Conservation (phyloP, 2,888 invertebrate genomes). For the Diaphora mendica region DNA sequence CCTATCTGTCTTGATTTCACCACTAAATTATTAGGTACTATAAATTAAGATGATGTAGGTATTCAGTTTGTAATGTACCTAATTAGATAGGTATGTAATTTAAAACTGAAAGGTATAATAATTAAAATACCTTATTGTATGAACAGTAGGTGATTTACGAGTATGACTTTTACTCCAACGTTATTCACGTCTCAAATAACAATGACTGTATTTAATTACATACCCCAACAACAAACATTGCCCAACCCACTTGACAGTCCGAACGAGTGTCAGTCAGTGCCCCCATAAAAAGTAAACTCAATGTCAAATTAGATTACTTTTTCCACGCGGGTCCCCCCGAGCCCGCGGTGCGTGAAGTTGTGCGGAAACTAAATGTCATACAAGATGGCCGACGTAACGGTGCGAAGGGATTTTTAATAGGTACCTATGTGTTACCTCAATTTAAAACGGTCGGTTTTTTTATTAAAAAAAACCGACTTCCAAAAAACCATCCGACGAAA, state of each 20-base stretch:
- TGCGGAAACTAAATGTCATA: slow-evolving; percentile 68
- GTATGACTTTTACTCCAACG: not conserved
- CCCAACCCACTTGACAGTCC: slow-evolving; percentile 50
- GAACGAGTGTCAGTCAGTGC: slow-evolving; percentile 51
- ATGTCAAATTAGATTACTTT: slow-evolving; percentile 77
- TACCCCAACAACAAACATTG: slow-evolving; percentile 34
- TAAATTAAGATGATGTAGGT: not conserved
- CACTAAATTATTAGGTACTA: not conserved
- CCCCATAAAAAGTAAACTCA: slow-evolving; percentile 59
- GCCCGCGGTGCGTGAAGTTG: slow-evolving; percentile 67
- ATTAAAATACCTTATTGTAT: not conserved
- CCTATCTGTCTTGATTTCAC: not conserved
- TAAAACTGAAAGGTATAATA: not conserved
- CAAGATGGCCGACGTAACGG: slow-evolving; percentile 71
- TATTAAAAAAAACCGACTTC: too few relatives aligned
- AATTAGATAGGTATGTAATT: too few relatives aligned
- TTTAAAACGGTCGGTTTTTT: too few relatives aligned
- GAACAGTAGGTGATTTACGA: not conserved
- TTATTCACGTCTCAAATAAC: not conserved
- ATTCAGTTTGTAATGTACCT: too few relatives aligned
- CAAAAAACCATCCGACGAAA: too few relatives aligned
- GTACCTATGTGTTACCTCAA: too few relatives aligned
- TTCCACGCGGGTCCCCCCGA: slow-evolving; percentile 62
- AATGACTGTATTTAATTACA: slow-evolving; percentile 29
- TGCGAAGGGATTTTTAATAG: slow-evolving; percentile 28